Evolutionary conservation across 2,797 vertebrate species (phyloP).

Genomic region (Oreonectes daqikongensis): DNA sequence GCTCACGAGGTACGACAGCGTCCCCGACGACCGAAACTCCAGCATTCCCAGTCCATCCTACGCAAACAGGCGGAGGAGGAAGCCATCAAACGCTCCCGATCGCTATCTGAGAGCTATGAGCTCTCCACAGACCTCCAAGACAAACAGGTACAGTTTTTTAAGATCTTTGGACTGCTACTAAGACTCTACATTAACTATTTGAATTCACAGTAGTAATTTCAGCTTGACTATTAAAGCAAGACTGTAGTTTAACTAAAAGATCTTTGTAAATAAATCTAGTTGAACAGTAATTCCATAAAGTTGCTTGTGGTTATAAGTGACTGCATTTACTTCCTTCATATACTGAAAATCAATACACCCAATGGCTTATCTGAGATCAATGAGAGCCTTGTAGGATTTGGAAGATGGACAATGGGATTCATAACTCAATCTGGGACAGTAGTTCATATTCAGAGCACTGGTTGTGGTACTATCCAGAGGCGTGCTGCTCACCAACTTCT

Average conservation of each 20-base stretch:
- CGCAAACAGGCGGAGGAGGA: conserved; percentile 87
- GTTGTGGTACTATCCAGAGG: conserved; percentile 23
- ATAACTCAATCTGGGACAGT: conserved; percentile 37
- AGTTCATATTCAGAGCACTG: conserved; percentile 37
- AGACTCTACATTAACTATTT: too few species aligned
- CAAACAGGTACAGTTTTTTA: conserved; percentile 70
- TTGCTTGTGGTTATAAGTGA: conserved; percentile 25
- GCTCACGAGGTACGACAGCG: conserved; percentile 83
- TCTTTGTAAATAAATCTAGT: conserved; percentile 34
- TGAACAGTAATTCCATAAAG: conserved; percentile 12
- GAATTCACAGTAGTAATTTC: too few species aligned
- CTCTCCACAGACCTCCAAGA: conserved; percentile 87
- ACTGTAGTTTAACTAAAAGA: conserved; percentile 16
- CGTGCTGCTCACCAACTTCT: conserved; percentile 7
- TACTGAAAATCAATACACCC: conserved; percentile 29
- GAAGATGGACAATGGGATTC: conserved; percentile 30
- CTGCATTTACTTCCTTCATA: conserved; percentile 17
- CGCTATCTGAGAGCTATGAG: conserved; percentile 89
- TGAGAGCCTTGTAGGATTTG: conserved; percentile 30
- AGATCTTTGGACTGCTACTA: conserved; percentile 11
- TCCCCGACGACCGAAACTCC: conserved; percentile 86
- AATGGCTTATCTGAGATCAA: conserved; percentile 29
- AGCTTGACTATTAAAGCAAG: too few species aligned
- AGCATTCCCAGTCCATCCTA: conserved; percentile 88
- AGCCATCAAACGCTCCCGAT: conserved; percentile 85